Evolutionary conservation across 2,888 invertebrate species (phyloP).

Genomic region (Phyto melanocephala): DNA sequence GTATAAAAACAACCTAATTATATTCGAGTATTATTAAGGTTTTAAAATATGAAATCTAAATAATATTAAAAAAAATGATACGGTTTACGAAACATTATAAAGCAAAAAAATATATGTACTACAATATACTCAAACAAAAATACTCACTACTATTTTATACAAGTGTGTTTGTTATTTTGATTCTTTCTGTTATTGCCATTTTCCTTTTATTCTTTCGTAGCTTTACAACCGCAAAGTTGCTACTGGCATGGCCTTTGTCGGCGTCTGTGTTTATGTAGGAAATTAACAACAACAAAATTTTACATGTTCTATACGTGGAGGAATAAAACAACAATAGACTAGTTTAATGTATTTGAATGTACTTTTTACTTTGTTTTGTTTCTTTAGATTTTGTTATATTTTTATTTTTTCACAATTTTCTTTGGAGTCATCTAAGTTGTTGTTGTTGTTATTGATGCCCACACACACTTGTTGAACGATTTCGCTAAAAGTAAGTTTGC

Average conservation of each 20-base stretch:
- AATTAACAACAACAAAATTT: neutral
- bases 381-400: neutral
- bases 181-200: constrained; percentile 8
- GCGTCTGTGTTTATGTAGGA: constrained; percentile 9
- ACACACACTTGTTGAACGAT: constrained; percentile 55
- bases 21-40: too few relatives aligned
- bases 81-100: too few relatives aligned
- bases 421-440: neutral
- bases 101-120: neutral
- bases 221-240: constrained; percentile 43
- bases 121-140: neutral
- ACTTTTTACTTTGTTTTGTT: neutral
- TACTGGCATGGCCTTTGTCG: constrained; percentile 57
- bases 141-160: neutral
- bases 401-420: neutral
- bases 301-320: neutral
- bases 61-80: too few relatives aligned
- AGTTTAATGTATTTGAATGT: constrained; percentile 30
- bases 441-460: constrained; percentile 11
- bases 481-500: too few relatives aligned
- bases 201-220: constrained; percentile 1
- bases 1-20: too few relatives aligned
- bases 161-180: neutral
- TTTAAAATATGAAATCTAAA: too few relatives aligned
- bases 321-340: neutral